Evolutionary conservation across 2,888 invertebrate genomes (phyloP).

Genomic region (Phengaris alcon): DNA sequence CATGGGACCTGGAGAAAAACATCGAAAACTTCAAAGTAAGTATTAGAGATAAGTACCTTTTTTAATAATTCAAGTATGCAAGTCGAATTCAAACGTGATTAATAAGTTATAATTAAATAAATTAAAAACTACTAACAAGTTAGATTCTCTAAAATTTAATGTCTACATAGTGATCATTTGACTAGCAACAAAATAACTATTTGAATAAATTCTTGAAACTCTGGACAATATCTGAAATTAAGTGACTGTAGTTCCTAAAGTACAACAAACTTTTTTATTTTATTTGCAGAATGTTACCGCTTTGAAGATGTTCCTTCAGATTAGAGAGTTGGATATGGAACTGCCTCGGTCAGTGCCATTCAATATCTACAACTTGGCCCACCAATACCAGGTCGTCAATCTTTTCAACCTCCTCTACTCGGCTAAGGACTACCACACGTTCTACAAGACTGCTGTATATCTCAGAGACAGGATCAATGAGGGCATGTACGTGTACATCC

Average conservation of each 20-base stretch:
- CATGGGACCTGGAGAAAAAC: conserved; percentile 75
- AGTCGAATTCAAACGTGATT: too few relatives aligned
- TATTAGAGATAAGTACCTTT: conserved; percentile 28
- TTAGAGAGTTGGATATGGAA: conserved; percentile 72
- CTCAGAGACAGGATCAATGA: conserved; percentile 84
- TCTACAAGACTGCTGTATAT: conserved; percentile 84
- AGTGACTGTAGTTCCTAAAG: too few relatives aligned
- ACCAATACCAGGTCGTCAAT: conserved; percentile 81
- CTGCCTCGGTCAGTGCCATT: conserved; percentile 81
- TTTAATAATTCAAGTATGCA: neutral
- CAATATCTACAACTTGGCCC: conserved; percentile 74
- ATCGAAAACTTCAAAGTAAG: conserved; percentile 71
- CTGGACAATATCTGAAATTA: too few relatives aligned
- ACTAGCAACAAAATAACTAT: too few relatives aligned
- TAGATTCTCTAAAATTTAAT: too few relatives aligned
- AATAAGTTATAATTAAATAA: too few relatives aligned
- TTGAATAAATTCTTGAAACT: too few relatives aligned
- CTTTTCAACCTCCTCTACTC: conserved; percentile 84
- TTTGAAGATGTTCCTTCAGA: conserved; percentile 76
- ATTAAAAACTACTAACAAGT: too few relatives aligned
- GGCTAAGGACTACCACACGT: conserved; percentile 85
- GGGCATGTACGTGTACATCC: conserved; percentile 83
- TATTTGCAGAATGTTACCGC: conserved; percentile 72
- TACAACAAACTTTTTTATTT: neutral
- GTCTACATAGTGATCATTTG: too few relatives aligned